Evolutionary conservation across 2,888 invertebrate species (phyloP), one percentile per base, ranked within the genome.

Genomic region (Tethea ocularis): DNA sequence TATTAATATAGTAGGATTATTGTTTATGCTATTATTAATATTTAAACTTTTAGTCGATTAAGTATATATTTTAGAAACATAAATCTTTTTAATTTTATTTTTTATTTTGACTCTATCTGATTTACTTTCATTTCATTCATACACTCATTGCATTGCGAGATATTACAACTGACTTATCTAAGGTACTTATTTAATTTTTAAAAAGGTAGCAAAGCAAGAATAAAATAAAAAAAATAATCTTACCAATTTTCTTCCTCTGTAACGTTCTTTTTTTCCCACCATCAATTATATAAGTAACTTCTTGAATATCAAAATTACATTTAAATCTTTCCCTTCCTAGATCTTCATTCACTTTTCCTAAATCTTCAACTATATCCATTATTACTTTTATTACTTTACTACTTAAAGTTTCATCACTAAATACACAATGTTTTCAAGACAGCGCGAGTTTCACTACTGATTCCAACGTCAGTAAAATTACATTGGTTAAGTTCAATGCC

Each of bases 271-370:
- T 91, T 62, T 92, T 85, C 1, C 96, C 95, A 0, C 97, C 97
- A 80, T 97, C 96, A 66, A 97, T 87, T 67, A 97, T 94, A 73
- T 95, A 84, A 0, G 97, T 97, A 65, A 98, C 89, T 88, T 98
- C 98, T 64, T 90, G 78, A 0, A 95, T 87, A 82, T 96, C 89
- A 80, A 97, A 97, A 56, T 94, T 95, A 71, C 97, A 96, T 74
- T 94, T 95, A 56, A 90, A 86, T 59, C 97, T 94, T 83, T 97
- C 97, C 68, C 89, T 94, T 59, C 87, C 87, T 57, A 97, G 87
- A 87, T 97, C 97, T 54, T 93, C 90, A 80, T 96, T 96, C 2
- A 96, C 82, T 65, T 77, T 65, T 38, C 15, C 38, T 51, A 61
- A 60, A 38, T 36, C 71, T 24, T 60, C 60, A 61, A 68, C 72